A percentile compares a stretch with the other conserved stretches of the same genome.
Conservation (phyloP, 2,888 invertebrate species). For the Ophioninae sp. region DNA sequence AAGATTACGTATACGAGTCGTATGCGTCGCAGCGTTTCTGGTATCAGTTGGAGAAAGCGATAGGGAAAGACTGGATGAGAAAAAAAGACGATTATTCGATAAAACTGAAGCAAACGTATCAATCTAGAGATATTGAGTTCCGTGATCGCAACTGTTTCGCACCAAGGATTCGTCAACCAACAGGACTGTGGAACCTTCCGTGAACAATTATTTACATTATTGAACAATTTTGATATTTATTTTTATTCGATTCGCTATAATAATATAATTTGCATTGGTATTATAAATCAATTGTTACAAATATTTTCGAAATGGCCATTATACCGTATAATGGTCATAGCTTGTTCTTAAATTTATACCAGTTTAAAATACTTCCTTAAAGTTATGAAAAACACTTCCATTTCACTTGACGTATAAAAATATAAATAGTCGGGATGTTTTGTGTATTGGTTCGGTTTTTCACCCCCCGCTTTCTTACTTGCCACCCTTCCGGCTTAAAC, state of each 20-base stretch:
- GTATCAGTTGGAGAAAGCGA: background rate
- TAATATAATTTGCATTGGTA: conserved; percentile 5
- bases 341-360: background rate
- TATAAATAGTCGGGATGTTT: background rate
- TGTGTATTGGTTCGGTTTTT: background rate
- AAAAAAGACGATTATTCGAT: conserved; percentile 12
- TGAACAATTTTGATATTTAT: background rate
- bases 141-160: background rate
- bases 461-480: conserved; percentile 8
- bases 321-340: background rate
- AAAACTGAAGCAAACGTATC: too few species aligned
- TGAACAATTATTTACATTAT: too few species aligned
- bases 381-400: background rate
- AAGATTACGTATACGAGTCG: conserved; percentile 6
- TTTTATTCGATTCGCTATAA: background rate
- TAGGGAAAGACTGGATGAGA: conserved; percentile 2
- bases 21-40: too few species aligned
- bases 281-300: conserved; percentile 3
- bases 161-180: too few species aligned
- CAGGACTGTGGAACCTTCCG: too few species aligned
- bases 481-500: conserved; percentile 34
- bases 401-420: conserved; percentile 12
- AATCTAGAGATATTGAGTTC: background rate
- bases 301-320: background rate
- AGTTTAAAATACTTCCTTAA: background rate